Conservation (phyloP, 2,888 invertebrate species). For the Nomada lathburiana region DNA sequence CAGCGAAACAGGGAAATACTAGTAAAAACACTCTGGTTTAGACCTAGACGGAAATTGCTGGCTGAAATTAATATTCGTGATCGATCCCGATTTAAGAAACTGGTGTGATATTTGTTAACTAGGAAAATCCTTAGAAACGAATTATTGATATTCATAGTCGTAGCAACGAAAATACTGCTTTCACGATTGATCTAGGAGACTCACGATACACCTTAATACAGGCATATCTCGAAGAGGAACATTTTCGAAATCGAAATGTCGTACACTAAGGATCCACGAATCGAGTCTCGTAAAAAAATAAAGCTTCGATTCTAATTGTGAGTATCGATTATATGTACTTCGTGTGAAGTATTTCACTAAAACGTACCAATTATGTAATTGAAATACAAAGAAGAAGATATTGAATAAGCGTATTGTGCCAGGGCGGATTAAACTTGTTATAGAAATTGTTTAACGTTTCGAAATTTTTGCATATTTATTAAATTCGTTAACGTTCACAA, state of each 20-base stretch:
- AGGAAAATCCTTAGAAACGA: background rate
- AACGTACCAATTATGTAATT: background rate
- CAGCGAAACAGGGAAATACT: no score
- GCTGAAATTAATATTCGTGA: background rate
- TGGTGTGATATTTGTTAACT: background rate
- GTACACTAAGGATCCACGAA: conserved; percentile 60
- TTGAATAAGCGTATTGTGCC: background rate
- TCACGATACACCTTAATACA: conserved; percentile 25
- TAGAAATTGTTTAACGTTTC: background rate
- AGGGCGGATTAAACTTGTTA: no score
- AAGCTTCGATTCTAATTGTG: conserved; percentile 28
- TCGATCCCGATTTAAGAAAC: background rate
- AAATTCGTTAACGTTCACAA: background rate
- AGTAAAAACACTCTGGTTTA: no score
- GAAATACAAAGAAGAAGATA: background rate
- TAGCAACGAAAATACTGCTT: conserved; percentile 41
- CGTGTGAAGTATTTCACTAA: conserved; percentile 54
- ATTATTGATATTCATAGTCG: conserved; percentile 30
- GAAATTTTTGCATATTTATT: background rate
- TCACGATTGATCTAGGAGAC: conserved; percentile 36
- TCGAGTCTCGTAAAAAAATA: conserved; percentile 31
- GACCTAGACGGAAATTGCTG: background rate
- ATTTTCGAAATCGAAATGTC: conserved; percentile 51
- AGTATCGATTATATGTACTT: conserved; percentile 55
- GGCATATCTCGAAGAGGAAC: conserved; percentile 34